Percentiles rank a stretch among this genome's conserved stretches.
phyloP scores from a whole-genome alignment of 2,888 invertebrate species.

The Chalcis sispes region DNA sequence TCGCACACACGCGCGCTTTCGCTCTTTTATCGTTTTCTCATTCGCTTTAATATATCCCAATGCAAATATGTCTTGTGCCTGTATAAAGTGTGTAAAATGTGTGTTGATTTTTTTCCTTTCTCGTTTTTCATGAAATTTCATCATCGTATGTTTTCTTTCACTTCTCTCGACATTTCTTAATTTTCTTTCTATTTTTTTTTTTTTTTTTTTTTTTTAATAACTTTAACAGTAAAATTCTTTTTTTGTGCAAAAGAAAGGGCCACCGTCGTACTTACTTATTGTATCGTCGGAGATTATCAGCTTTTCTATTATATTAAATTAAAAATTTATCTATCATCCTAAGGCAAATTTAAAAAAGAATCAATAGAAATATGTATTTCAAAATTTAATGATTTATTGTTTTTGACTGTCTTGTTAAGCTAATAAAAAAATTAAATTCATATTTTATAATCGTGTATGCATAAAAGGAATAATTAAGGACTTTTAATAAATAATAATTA shows the following conservation, averaged over 20 bases:
- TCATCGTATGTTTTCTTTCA: no score
- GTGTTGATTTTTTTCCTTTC: conserved; percentile 62
- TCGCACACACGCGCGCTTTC: conserved; percentile 46
- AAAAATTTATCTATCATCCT: not conserved
- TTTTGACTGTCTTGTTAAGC: no score
- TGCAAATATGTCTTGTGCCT: conserved; percentile 51
- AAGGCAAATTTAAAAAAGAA: no score
- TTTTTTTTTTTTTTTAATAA: not conserved
- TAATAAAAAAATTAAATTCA: no score
- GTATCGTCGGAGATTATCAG: conserved; percentile 25
- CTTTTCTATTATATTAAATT: conserved; percentile 21
- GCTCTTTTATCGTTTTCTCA: conserved; percentile 24
- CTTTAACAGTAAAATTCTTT: conserved; percentile 31
- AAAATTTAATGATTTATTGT: no score
- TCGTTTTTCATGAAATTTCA: no score
- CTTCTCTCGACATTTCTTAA: no score
- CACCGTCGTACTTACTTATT: conserved; percentile 16
- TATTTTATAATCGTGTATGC: no score
- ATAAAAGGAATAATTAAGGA: no score
- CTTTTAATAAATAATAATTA: not conserved
- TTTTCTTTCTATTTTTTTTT: conserved; percentile 8
- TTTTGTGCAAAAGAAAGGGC: conserved; percentile 39
- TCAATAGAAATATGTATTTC: no score
- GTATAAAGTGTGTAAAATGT: conserved; percentile 59
- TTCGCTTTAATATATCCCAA: conserved; percentile 38